Percentiles rank a stretch among this genome's conserved stretches.
Conservation (phyloP, 2,113 vertebrate species). For the Prunella himalayana region DNA sequence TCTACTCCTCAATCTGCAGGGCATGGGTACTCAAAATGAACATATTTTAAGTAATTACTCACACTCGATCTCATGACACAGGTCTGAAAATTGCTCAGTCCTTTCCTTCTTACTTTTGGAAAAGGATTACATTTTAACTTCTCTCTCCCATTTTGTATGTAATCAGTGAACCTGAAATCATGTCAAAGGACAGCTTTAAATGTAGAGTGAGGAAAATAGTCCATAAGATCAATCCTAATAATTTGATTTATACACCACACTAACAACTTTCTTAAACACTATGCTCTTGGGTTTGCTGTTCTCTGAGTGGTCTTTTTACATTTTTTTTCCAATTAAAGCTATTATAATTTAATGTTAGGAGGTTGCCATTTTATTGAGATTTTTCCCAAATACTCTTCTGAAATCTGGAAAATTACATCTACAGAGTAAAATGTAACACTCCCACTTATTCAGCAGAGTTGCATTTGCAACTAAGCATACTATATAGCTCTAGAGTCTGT, state of each 20-base stretch:
- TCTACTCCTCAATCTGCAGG: background rate
- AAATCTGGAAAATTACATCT: background rate
- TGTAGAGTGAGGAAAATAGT: background rate
- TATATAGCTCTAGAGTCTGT: background rate
- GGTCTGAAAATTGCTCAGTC: background rate
- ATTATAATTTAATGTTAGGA: background rate
- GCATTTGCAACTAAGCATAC: background rate
- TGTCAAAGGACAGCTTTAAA: background rate
- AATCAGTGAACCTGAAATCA: background rate
- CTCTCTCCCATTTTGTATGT: background rate
- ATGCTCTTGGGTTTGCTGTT: background rate
- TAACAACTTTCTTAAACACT: background rate
- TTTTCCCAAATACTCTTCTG: background rate
- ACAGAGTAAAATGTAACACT: background rate
- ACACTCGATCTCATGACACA: background rate
- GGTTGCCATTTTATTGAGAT: background rate
- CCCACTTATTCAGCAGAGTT: background rate
- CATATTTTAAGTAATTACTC: background rate
- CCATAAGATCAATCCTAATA: background rate
- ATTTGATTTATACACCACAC: background rate
- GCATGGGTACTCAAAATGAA: background rate
- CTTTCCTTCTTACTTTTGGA: background rate
- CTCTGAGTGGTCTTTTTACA: background rate
- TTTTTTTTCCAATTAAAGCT: background rate
- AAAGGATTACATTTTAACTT: background rate